Percentiles rank a stretch among this genome's conserved stretches.
These are phyloP conservation scores for Proteles cristata DNA, from an alignment of 2,113 vertebrate genomes.

Conservation along the genomic window DNA sequence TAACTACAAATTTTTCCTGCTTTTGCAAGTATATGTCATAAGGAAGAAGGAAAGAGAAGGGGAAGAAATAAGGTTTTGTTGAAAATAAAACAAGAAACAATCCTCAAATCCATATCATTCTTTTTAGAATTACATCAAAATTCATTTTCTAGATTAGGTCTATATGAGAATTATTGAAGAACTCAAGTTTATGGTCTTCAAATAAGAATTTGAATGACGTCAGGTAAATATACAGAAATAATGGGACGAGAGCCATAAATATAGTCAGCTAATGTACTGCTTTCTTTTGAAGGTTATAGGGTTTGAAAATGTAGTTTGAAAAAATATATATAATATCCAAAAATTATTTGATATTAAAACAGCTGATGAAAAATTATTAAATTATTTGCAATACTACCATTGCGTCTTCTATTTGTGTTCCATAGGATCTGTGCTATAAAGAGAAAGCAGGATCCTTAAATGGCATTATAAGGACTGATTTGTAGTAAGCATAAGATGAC, in stretches of 20 bases:
- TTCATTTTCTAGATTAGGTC: slow-evolving; percentile 44
- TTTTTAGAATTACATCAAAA: slow-evolving; percentile 51
- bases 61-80: neutral
- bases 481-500: slow-evolving; percentile 72
- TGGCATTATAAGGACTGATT: slow-evolving; percentile 74
- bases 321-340: neutral
- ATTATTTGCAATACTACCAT: slow-evolving; percentile 52
- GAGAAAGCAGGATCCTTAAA: slow-evolving; percentile 76
- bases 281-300: slow-evolving; percentile 37
- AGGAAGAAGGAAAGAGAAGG: neutral
- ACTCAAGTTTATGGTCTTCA: neutral
- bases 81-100: slow-evolving; percentile 53
- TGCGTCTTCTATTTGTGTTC: slow-evolving; percentile 45
- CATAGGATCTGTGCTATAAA: slow-evolving; percentile 65
- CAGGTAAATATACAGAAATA: slow-evolving; percentile 52
- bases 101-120: neutral
- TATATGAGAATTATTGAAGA: neutral
- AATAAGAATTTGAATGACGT: slow-evolving; percentile 40
- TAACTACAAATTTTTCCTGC: slow-evolving; percentile 41
- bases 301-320: slow-evolving; percentile 49
- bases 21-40: neutral
- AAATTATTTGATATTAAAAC: slow-evolving; percentile 33
- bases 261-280: slow-evolving; percentile 18
- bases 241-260: neutral
- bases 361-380: slow-evolving; percentile 51